These are phyloP conservation scores for Saturnia pavonia DNA, from an alignment of 2,888 invertebrate genomes.

Conservation along the genomic window DNA sequence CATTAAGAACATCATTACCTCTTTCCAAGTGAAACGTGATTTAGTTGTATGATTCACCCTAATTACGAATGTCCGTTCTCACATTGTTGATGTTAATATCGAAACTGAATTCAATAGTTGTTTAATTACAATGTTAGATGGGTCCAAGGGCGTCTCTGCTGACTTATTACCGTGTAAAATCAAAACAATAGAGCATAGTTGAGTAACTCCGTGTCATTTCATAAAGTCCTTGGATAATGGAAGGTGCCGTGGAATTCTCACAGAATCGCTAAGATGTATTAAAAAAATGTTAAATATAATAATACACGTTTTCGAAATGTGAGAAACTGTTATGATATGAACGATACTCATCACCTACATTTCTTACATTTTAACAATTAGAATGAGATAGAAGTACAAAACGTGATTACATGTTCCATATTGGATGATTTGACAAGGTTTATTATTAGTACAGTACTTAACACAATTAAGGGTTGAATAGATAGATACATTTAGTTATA, in stretches of 20 bases:
- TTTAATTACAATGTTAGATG: conserved; percentile 40
- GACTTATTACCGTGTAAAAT: conserved; percentile 33
- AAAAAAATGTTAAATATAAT: background rate
- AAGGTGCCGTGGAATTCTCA: conserved; percentile 49
- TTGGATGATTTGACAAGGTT: too few species aligned
- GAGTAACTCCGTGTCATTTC: conserved; percentile 63
- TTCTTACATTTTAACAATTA: background rate
- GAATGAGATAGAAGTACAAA: background rate
- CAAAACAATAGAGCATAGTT: conserved; percentile 58
- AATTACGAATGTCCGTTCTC: conserved; percentile 32
- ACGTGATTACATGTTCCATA: background rate
- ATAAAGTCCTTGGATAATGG: conserved; percentile 59
- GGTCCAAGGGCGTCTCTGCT: conserved; percentile 49
- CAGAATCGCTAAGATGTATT: conserved; percentile 46
- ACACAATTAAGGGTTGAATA: too few species aligned
- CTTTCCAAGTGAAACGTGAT: conserved; percentile 5
- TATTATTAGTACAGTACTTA: too few species aligned
- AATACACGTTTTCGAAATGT: conserved; percentile 6
- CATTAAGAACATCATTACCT: background rate
- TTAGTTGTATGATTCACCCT: conserved; percentile 14
- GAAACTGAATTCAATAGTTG: conserved; percentile 44
- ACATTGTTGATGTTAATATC: conserved; percentile 41
- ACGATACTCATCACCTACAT: conserved; percentile 8
- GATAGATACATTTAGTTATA: too few species aligned
- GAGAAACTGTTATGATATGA: background rate